Evolutionary conservation across 2,113 vertebrate genomes (phyloP).

Genomic region (Corydoras maculifer): DNA sequence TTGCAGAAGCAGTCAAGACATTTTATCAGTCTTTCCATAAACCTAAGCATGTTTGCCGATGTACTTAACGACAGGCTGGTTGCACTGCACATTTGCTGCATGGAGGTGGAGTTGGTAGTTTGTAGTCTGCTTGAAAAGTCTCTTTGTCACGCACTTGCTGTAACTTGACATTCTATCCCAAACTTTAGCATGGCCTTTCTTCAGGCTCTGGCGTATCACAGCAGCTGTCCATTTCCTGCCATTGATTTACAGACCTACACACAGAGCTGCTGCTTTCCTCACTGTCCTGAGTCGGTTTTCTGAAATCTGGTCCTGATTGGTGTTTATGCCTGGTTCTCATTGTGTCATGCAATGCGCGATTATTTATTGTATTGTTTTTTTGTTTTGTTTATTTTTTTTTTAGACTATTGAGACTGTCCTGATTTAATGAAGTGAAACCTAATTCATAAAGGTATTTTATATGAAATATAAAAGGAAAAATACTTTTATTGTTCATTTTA

Average conservation of each 20-base stretch:
- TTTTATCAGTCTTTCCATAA: constrained; percentile 35
- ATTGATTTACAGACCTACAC: background rate
- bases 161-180: constrained; percentile 28
- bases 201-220: constrained; percentile 15
- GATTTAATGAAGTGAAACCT: too few species aligned
- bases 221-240: constrained; percentile 7
- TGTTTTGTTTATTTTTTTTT: background rate
- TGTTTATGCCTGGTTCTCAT: background rate
- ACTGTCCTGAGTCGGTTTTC: background rate
- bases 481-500: too few species aligned
- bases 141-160: constrained; percentile 38
- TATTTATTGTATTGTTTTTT: background rate
- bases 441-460: too few species aligned
- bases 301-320: background rate
- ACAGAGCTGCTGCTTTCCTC: background rate
- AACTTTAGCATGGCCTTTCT: constrained; percentile 28
- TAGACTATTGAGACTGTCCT: too few species aligned
- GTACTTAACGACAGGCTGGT: constrained; percentile 20
- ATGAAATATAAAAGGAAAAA: too few species aligned
- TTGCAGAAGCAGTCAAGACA: background rate
- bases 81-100: constrained; percentile 11
- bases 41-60: constrained; percentile 45
- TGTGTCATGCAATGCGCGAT: background rate
- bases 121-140: constrained; percentile 30
- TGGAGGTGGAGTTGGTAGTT: background rate